Evolutionary conservation across 2,113 vertebrate species (phyloP).

Genomic region (Oenanthe oenanthe): DNA sequence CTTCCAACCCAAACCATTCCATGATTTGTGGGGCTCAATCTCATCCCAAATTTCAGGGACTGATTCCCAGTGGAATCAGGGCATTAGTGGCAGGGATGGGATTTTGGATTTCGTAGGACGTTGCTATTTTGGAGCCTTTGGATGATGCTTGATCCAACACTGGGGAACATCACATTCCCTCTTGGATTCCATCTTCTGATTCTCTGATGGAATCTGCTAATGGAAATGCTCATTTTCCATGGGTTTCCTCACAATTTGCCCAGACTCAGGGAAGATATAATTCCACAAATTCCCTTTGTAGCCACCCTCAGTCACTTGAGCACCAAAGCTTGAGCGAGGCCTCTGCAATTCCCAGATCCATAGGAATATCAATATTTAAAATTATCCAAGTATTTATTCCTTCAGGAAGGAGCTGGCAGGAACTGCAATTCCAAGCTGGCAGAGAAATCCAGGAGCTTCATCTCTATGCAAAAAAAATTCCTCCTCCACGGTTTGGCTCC

Average conservation of each 20-base stretch:
- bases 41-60: neutral
- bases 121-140: neutral
- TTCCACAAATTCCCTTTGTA: neutral
- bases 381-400: neutral
- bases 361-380: neutral
- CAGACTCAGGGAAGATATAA: fast-evolving
- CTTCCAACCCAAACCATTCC: neutral
- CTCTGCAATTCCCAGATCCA: neutral
- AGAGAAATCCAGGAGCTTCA: neutral
- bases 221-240: too few relatives aligned
- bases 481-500: neutral
- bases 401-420: neutral
- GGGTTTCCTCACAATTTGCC: neutral
- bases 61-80: neutral
- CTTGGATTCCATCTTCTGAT: neutral
- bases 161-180: neutral
- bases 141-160: fast-evolving
- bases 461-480: neutral
- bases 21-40: neutral
- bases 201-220: fast-evolving
- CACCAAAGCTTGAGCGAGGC: neutral
- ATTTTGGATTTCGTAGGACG: fast-evolving
- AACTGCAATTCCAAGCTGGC: neutral
- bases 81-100: neutral
- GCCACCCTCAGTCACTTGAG: neutral